These are phyloP conservation scores for Gymnothorax reevesii DNA, from an alignment of 2,797 vertebrate genomes.

Conservation along the genomic window DNA sequence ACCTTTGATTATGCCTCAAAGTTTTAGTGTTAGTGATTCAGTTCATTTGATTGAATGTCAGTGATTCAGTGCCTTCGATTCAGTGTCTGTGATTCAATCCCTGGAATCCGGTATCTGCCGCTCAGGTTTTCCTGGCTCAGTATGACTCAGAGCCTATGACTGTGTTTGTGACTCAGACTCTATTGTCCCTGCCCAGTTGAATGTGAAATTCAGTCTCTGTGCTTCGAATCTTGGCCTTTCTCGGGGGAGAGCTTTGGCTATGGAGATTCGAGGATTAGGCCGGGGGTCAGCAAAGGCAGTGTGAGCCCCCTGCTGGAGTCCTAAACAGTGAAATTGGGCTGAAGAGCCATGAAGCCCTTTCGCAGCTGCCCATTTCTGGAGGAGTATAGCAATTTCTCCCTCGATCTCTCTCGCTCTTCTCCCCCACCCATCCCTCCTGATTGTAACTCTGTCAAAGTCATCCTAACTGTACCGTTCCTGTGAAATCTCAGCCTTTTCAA, in stretches of 20 bases:
- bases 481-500: neutral
- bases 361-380: slow-evolving; percentile 42
- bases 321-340: slow-evolving; percentile 34
- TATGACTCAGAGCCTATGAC: no score
- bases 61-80: neutral
- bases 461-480: neutral
- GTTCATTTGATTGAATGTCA: neutral
- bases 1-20: slow-evolving; percentile 35
- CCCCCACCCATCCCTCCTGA: slow-evolving; percentile 8
- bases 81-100: neutral
- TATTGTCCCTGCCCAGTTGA: neutral
- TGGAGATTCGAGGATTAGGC: slow-evolving; percentile 38
- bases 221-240: neutral
- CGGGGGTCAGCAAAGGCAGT: slow-evolving; percentile 40
- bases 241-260: slow-evolving; percentile 44
- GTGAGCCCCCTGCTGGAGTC: slow-evolving; percentile 32
- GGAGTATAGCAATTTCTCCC: slow-evolving; percentile 31
- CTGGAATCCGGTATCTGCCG: no score
- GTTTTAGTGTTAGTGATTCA: neutral
- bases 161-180: no score
- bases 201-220: neutral
- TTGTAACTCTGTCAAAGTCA: neutral
- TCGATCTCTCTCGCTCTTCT: neutral
- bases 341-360: slow-evolving; percentile 39
- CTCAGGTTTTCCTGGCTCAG: no score